Conservation (phyloP, 2,888 invertebrate species). For the Neoscelio sp. region DNA sequence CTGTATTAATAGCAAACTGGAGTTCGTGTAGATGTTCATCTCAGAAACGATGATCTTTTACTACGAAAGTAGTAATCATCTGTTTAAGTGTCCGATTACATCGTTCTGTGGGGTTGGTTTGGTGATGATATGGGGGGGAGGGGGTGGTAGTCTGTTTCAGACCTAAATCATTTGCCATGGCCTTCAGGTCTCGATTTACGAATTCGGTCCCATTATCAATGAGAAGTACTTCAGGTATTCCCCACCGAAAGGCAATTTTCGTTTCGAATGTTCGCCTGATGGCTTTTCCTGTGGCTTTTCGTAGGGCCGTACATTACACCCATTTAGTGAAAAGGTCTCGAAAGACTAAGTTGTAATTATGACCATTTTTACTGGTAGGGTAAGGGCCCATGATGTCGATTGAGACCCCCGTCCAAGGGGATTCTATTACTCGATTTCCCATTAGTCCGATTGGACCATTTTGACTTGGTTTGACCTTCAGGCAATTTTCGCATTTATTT, state of each 20-base stretch:
- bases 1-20: slow-evolving; percentile 62
- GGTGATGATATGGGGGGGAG: slow-evolving; percentile 65
- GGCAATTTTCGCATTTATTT: background rate
- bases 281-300: too few relatives aligned
- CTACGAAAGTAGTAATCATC: slow-evolving; percentile 56
- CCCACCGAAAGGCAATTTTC: background rate
- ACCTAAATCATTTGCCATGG: slow-evolving; percentile 11
- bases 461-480: too few relatives aligned
- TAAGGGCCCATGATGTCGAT: slow-evolving; percentile 23
- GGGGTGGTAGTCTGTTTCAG: slow-evolving; percentile 45
- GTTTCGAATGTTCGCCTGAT: background rate
- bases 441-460: too few relatives aligned
- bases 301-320: background rate
- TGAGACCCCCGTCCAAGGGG: slow-evolving; percentile 7
- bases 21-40: slow-evolving; percentile 40
- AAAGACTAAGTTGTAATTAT: slow-evolving; percentile 7
- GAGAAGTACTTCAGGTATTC: slow-evolving; percentile 26
- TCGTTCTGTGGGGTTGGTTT: slow-evolving; percentile 69
- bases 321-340: slow-evolving; percentile 6
- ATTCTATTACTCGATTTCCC: too few relatives aligned
- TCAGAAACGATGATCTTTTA: slow-evolving; percentile 44
- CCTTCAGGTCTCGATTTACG: slow-evolving; percentile 35
- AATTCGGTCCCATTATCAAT: slow-evolving; percentile 66
- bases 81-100: slow-evolving; percentile 67
- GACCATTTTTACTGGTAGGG: slow-evolving; percentile 5